Conservation (phyloP, 2,888 invertebrate genomes). For the Clistopyga incitator region DNA sequence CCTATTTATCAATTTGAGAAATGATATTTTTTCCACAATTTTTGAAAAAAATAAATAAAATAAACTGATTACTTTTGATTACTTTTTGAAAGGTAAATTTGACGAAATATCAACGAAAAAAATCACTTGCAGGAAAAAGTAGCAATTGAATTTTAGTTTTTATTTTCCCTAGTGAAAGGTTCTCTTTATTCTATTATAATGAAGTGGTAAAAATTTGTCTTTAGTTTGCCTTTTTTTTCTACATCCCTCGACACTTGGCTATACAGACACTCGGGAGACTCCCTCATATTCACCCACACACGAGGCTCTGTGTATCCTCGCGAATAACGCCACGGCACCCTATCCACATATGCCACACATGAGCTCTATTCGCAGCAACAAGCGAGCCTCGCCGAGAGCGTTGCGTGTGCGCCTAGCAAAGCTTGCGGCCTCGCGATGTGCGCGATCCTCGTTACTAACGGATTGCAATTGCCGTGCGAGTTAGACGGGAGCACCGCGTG, state of each 20-base stretch:
- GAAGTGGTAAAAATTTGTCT: background rate
- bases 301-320: slow-evolving; percentile 5
- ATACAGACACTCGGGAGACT: slow-evolving; percentile 35
- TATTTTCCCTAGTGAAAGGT: background rate
- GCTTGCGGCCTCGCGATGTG: slow-evolving; percentile 27
- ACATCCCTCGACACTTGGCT: slow-evolving; percentile 37
- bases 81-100: too few species aligned
- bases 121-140: too few species aligned
- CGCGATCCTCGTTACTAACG: slow-evolving; percentile 54
- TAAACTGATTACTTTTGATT: too few species aligned
- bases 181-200: background rate
- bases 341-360: slow-evolving; percentile 17
- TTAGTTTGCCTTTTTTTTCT: slow-evolving; percentile 31
- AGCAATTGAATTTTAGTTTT: too few species aligned
- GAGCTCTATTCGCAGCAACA: slow-evolving; percentile 33
- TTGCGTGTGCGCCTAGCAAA: slow-evolving; percentile 23
- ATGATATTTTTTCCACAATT: too few species aligned
- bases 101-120: too few species aligned
- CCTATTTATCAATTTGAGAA: too few species aligned
- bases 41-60: too few species aligned
- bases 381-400: slow-evolving; percentile 18
- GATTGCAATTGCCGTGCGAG: slow-evolving; percentile 70
- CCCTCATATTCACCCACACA: slow-evolving; percentile 6
- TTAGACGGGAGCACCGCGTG: slow-evolving; percentile 18
- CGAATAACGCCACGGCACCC: slow-evolving; percentile 30